Evolutionary conservation across 2,113 vertebrate genomes (phyloP).

Genomic region (Struthio camelus): DNA sequence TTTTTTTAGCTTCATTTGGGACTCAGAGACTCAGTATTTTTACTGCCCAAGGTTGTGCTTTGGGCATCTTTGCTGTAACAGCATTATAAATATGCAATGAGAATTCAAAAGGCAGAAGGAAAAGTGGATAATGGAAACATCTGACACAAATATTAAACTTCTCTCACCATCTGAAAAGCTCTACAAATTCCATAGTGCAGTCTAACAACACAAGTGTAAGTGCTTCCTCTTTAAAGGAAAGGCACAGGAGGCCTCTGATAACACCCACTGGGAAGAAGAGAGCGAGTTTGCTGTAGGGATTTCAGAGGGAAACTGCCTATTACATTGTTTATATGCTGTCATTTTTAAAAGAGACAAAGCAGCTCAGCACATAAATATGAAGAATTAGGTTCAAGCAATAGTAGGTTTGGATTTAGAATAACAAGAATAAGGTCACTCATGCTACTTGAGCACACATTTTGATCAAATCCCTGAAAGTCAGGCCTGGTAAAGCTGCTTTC

Average conservation of each 20-base stretch:
- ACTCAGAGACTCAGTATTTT: conserved; percentile 10
- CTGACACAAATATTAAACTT: neutral
- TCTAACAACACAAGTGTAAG: neutral
- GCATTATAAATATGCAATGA: conserved; percentile 34
- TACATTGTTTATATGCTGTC: neutral
- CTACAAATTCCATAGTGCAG: neutral
- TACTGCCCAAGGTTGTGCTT: neutral
- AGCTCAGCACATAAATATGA: neutral
- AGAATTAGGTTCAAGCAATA: neutral
- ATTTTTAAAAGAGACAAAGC: neutral
- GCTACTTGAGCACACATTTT: neutral
- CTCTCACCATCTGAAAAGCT: neutral
- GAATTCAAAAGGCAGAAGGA: conserved; percentile 28
- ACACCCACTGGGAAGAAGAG: neutral
- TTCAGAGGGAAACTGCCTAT: neutral
- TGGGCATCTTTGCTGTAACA: neutral
- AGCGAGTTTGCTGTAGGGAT: neutral
- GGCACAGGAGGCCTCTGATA: neutral
- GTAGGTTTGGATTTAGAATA: neutral
- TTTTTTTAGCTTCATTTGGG: conserved; percentile 13
- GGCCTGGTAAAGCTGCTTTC: neutral
- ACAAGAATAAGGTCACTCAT: neutral
- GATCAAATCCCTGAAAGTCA: neutral
- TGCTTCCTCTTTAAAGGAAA: neutral
- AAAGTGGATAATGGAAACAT: neutral